Conservation (phyloP, 2,113 vertebrate species). For the Nothocercus julius region DNA sequence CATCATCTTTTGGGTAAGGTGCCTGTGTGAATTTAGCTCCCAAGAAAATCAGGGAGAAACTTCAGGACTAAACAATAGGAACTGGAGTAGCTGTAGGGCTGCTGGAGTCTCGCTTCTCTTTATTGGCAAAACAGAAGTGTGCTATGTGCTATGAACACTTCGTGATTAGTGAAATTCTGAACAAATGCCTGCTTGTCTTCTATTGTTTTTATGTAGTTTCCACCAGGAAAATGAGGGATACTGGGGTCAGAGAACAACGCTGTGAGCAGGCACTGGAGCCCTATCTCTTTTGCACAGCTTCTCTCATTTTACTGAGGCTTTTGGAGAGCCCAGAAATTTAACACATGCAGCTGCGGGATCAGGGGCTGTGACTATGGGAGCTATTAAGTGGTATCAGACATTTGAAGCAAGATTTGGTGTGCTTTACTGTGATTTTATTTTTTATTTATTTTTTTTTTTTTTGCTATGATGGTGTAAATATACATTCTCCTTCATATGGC, state of each 20-base stretch:
- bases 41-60: not conserved
- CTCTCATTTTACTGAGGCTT: not conserved
- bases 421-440: not conserved
- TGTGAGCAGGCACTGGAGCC: not conserved
- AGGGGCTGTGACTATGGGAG: not conserved
- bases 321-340: not conserved
- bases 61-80: not conserved
- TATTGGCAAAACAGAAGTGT: not conserved
- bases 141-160: not conserved
- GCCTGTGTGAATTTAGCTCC: not conserved
- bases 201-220: not conserved
- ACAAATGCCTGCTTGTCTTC: not conserved
- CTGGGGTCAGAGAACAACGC: not conserved
- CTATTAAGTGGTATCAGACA: not conserved
- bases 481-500: not conserved
- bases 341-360: not conserved
- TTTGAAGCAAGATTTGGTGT: not conserved
- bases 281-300: not conserved
- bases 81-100: rapidly evolving
- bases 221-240: not conserved
- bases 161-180: not conserved
- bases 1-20: slow-evolving; percentile 92
- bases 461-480: not conserved
- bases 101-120: not conserved
- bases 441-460: not conserved